These are phyloP conservation scores for Euura saliciscinereae DNA, from an alignment of 1,140 invertebrate genomes.

Conservation along the genomic window DNA sequence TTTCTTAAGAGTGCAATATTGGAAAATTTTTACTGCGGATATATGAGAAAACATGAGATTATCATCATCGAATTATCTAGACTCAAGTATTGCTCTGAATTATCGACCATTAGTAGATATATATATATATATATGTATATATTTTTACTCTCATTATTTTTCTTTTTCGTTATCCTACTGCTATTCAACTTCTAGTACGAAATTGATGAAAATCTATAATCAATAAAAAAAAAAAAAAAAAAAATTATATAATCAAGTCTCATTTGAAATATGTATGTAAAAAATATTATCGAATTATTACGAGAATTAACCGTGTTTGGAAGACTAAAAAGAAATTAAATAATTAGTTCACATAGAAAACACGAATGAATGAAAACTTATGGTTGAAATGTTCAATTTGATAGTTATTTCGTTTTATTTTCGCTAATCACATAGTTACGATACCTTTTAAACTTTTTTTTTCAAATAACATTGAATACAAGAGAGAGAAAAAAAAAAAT, in stretches of 20 bases:
- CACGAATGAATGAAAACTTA: no score
- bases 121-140: no score
- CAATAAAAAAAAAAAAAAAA: not conserved
- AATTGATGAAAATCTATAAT: not conserved
- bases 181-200: not conserved
- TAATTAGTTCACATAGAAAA: no score
- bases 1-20: conserved; percentile 34
- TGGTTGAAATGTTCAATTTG: no score
- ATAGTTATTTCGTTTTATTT: not conserved
- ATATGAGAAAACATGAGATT: not conserved
- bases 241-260: not conserved
- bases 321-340: no score
- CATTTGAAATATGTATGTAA: not conserved
- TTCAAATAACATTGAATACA: no score
- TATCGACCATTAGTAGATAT: not conserved
- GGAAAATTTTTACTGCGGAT: conserved; percentile 46
- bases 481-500: no score
- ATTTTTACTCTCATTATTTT: no score
- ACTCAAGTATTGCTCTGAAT: not conserved
- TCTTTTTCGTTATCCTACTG: not conserved
- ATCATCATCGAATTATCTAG: not conserved
- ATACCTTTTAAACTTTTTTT: no score
- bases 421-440: not conserved
- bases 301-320: no score
- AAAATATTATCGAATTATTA: not conserved